Evolutionary conservation across 92 coral and sea anemone genomes (phyloP).

Genomic region (Heteractis magnifica): DNA sequence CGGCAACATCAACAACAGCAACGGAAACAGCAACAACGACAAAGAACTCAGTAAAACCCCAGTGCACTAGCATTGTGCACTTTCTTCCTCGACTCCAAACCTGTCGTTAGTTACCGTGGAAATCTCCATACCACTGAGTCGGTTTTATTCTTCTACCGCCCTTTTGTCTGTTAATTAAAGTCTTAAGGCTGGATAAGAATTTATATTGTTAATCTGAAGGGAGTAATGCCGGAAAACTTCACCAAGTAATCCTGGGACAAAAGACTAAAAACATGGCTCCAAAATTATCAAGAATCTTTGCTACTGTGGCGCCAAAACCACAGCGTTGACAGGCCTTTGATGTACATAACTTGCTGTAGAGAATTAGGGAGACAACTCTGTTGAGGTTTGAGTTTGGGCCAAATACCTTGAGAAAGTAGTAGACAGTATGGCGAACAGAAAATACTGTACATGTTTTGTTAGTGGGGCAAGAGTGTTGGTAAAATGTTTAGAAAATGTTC

Average conservation of each 20-base stretch:
- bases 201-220: background rate
- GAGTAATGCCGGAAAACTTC: background rate
- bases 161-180: background rate
- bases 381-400: slow-evolving; percentile 3
- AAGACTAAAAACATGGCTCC: background rate
- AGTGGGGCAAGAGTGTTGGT: background rate
- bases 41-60: too few species aligned
- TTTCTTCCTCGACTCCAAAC: background rate
- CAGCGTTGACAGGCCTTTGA: background rate
- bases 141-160: background rate
- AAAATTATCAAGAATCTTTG: background rate
- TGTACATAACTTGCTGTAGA: background rate
- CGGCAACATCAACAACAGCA: too few species aligned
- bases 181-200: slow-evolving; percentile 1
- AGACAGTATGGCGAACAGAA: background rate
- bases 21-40: too few species aligned
- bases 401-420: background rate
- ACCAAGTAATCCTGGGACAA: background rate
- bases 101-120: background rate
- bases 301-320: slow-evolving; percentile 3
- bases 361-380: background rate
- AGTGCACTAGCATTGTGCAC: background rate
- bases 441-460: background rate
- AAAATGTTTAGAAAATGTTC: background rate
- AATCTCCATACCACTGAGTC: background rate